These are phyloP conservation scores for Carabus problematicus DNA, from an alignment of 2,888 invertebrate genomes.

Conservation along the genomic window DNA sequence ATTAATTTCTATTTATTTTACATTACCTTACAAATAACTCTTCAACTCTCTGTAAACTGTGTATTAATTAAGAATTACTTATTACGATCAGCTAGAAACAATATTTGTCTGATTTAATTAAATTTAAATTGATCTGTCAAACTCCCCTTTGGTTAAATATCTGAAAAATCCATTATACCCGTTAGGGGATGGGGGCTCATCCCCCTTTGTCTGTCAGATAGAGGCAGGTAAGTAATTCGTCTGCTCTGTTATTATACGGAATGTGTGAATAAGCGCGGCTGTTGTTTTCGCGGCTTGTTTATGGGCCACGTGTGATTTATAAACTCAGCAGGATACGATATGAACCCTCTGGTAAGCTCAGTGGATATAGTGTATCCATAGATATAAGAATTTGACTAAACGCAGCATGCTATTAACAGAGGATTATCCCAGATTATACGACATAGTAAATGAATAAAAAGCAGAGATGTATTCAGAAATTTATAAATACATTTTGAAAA, in stretches of 20 bases:
- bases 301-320: constrained; percentile 38
- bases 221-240: background rate
- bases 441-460: too few species aligned
- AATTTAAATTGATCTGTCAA: constrained; percentile 32
- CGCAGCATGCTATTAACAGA: too few species aligned
- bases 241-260: constrained; percentile 9
- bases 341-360: constrained; percentile 30
- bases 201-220: background rate
- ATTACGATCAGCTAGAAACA: background rate
- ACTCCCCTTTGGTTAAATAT: constrained; percentile 5
- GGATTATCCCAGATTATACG: too few species aligned
- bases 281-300: constrained; percentile 29
- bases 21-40: too few species aligned
- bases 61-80: too few species aligned
- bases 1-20: too few species aligned
- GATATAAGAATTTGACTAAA: too few species aligned
- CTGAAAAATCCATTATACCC: too few species aligned
- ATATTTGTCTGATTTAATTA: constrained; percentile 30
- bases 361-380: too few species aligned
- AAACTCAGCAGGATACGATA: constrained; percentile 2
- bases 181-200: background rate
- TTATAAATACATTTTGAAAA: too few species aligned
- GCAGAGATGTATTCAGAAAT: too few species aligned
- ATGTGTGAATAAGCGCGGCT: constrained; percentile 23
- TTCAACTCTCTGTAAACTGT: too few species aligned